A percentile compares a stretch with the other conserved stretches of the same genome.
Evolutionary conservation across 1,140 invertebrate species (phyloP).

Genomic region (Aphaenogaster floridana): DNA sequence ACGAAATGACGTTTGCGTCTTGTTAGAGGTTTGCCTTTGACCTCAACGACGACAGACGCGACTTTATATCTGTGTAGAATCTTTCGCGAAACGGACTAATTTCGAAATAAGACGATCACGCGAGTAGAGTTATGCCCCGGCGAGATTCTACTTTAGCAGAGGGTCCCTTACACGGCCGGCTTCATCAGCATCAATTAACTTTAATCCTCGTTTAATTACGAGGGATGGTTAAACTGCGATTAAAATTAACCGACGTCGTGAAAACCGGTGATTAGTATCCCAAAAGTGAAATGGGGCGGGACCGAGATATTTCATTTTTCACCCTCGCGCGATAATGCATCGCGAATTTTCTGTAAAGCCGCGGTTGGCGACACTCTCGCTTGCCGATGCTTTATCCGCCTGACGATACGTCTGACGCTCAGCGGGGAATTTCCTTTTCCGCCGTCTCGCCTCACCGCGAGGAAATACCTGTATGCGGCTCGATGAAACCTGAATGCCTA

Average conservation of each 20-base stretch:
- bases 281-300: background rate
- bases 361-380: background rate
- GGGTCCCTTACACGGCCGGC: background rate
- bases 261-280: conserved; percentile 14
- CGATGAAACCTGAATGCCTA: conserved; percentile 47
- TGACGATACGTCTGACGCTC: conserved; percentile 16
- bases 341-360: background rate
- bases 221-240: conserved; percentile 47
- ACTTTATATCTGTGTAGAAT: background rate
- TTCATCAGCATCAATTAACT: conserved; percentile 40
- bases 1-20: background rate
- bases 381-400: conserved; percentile 17
- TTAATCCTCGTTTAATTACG: conserved; percentile 48
- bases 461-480: conserved; percentile 34
- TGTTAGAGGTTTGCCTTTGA: background rate
- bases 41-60: background rate
- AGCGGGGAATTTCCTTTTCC: conserved; percentile 21
- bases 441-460: background rate
- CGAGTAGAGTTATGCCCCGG: background rate
- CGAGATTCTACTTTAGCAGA: background rate
- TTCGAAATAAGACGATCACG: conserved; percentile 2
- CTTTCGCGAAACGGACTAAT: background rate
- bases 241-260: conserved; percentile 31
- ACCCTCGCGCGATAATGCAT: background rate
- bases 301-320: conserved; percentile 23